Conservation (phyloP, 2,888 invertebrate genomes). For the Seira musarum region DNA sequence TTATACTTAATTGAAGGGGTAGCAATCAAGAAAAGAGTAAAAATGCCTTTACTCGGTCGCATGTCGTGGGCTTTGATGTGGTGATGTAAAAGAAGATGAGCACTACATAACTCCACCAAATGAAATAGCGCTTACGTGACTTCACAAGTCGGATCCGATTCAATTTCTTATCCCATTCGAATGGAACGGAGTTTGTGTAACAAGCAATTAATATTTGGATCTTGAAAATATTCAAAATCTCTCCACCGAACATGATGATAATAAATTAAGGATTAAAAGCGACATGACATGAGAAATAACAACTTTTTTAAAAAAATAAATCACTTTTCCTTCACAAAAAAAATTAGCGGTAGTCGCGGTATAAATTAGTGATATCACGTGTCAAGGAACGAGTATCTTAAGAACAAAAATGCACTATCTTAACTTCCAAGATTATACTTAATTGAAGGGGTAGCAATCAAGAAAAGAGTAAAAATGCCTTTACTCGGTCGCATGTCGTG, state of each 20-base stretch:
- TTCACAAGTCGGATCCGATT: constrained; percentile 39
- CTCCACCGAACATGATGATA: constrained; percentile 47
- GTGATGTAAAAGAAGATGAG: constrained; percentile 47
- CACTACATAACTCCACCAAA: constrained; percentile 49
- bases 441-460: background rate
- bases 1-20: constrained; percentile 7
- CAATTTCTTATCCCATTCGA: constrained; percentile 54
- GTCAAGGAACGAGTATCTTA: background rate
- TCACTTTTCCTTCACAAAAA: no score
- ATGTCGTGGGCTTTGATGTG: no score
- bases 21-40: background rate
- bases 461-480: background rate
- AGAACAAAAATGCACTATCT: background rate
- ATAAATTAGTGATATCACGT: constrained; percentile 14
- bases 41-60: no score
- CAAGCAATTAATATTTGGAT: constrained; percentile 54
- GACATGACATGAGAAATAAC: background rate
- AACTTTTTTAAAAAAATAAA: no score
- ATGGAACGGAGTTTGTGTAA: constrained; percentile 49
- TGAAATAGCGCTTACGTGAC: constrained; percentile 35
- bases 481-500: no score
- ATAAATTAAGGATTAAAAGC: background rate
- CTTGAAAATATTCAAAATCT: constrained; percentile 53
- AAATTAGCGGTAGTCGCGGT: background rate
- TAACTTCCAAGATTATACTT: background rate